These are phyloP conservation scores for Aspidapion aeneum DNA, from an alignment of 2,888 invertebrate genomes.

Conservation along the genomic window DNA sequence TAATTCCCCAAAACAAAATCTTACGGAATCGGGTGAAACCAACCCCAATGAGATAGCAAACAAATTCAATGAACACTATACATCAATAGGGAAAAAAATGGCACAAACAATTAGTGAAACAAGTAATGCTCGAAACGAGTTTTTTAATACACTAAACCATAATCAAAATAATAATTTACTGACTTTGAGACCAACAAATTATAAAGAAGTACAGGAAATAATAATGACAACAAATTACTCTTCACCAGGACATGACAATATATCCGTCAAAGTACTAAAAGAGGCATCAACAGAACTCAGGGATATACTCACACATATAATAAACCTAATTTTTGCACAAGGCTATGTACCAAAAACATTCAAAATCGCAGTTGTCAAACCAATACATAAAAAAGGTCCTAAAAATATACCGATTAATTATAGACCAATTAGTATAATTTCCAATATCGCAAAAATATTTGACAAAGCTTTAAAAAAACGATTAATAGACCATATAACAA, in stretches of 20 bases:
- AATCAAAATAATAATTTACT: neutral
- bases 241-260: neutral
- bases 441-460: neutral
- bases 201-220: neutral
- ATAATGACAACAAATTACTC: neutral
- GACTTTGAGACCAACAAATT: neutral
- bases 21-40: neutral
- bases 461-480: neutral
- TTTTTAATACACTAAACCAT: neutral
- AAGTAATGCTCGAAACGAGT: neutral
- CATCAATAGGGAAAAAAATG: neutral
- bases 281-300: neutral
- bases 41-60: neutral
- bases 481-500: neutral
- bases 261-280: neutral
- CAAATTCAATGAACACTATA: neutral
- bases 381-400: neutral
- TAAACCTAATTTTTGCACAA: neutral
- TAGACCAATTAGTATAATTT: neutral
- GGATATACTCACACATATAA: neutral
- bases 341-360: neutral
- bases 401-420: neutral
- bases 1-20: neutral
- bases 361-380: neutral
- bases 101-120: neutral